Evolutionary conservation across 2,797 vertebrate genomes (phyloP).

Genomic region (Euphonia xanthogaster): DNA sequence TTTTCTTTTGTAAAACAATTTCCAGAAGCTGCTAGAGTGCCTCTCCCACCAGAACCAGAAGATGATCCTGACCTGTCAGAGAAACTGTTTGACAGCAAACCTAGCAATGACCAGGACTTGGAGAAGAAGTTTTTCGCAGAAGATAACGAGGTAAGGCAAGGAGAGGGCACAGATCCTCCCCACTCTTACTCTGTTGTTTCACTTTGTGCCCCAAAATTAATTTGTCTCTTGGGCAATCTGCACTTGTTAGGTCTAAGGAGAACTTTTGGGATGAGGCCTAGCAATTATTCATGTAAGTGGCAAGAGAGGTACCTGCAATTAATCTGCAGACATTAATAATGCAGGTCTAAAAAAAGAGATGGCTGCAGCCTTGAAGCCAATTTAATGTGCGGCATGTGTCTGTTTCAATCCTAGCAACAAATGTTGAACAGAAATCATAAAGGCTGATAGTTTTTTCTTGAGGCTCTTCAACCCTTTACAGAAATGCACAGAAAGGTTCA

Average conservation of each 20-base stretch:
- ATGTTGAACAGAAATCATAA: not conserved
- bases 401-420: not conserved
- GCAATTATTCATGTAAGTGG: not conserved
- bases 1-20: accelerated
- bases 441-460: not conserved
- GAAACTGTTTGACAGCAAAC: accelerated
- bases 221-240: not conserved
- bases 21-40: not conserved
- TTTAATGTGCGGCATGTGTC: not conserved
- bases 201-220: not conserved
- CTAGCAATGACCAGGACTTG: not conserved
- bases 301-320: not conserved
- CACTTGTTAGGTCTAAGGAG: not conserved
- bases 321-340: not conserved
- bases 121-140: accelerated
- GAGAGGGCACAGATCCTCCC: not conserved
- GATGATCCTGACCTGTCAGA: accelerated
- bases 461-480: not conserved
- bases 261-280: not conserved
- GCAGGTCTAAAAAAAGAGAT: not conserved
- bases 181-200: not conserved
- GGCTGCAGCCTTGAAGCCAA: not conserved
- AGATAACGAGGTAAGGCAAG: not conserved
- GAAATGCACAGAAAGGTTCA: not conserved
- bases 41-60: not conserved